These are phyloP conservation scores for Caenorhabditis imperialis DNA, from an alignment of 2,888 invertebrate genomes.

Conservation along the genomic window DNA sequence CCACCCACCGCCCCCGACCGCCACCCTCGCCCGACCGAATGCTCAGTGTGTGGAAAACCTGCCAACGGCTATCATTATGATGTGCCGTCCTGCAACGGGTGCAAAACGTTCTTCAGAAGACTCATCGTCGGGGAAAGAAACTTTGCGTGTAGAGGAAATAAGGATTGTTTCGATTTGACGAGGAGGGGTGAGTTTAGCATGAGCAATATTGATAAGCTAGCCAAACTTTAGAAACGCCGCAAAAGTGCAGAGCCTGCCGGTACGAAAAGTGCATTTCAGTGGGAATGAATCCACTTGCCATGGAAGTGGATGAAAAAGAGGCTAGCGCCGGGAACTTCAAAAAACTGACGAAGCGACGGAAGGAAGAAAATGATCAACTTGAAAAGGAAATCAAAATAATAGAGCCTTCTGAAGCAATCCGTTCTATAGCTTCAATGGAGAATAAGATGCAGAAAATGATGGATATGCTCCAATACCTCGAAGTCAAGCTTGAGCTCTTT, in stretches of 20 bases:
- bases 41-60: constrained; percentile 58
- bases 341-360: constrained; percentile 14
- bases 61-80: constrained; percentile 67
- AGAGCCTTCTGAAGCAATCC: constrained; percentile 12
- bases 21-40: constrained; percentile 44
- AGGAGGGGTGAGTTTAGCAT: constrained; percentile 12
- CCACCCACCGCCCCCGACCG: not conserved
- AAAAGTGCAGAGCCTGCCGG: constrained; percentile 48
- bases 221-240: constrained; percentile 45
- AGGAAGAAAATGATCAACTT: not conserved
- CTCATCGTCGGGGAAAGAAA: constrained; percentile 37
- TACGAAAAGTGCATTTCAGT: constrained; percentile 44
- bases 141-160: constrained; percentile 27
- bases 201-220: no score
- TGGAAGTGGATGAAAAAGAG: constrained; percentile 21
- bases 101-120: constrained; percentile 58
- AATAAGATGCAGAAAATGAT: constrained; percentile 15
- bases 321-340: not conserved
- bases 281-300: constrained; percentile 47
- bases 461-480: constrained; percentile 31
- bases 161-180: constrained; percentile 50
- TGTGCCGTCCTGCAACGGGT: constrained; percentile 62
- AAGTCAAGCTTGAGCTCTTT: constrained; percentile 34
- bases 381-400: constrained; percentile 3
- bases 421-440: not conserved